Conservation (phyloP, 2,888 invertebrate genomes). For the Miltochrista miniata region DNA sequence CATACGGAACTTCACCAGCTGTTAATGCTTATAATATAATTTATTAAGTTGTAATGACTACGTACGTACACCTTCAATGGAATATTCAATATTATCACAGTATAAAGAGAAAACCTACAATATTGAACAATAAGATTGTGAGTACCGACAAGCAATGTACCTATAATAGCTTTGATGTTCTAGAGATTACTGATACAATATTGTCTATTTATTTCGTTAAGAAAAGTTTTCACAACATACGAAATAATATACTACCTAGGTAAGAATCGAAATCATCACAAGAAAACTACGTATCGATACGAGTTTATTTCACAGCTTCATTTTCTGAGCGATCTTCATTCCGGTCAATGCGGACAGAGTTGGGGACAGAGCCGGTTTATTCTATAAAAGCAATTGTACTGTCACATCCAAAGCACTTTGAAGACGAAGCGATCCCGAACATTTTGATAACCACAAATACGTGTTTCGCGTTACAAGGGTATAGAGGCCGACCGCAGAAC, state of each 20-base stretch:
- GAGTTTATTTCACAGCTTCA: too few species aligned
- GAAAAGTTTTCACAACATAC: not conserved
- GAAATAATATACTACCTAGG: not conserved
- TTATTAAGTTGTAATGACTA: too few species aligned
- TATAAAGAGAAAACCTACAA: too few species aligned
- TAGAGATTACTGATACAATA: too few species aligned
- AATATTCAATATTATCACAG: too few species aligned
- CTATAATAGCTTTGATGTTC: too few species aligned
- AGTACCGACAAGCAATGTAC: too few species aligned
- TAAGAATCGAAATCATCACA: conserved; percentile 2
- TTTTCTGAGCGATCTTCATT: conserved; percentile 18
- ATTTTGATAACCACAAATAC: conserved; percentile 65
- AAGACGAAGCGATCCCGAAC: conserved; percentile 50
- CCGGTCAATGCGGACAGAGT: conserved; percentile 12
- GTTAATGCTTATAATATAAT: too few species aligned
- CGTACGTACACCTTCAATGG: too few species aligned
- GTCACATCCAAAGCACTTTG: conserved; percentile 39
- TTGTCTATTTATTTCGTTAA: not conserved
- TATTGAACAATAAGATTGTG: too few species aligned
- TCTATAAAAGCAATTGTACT: conserved; percentile 33
- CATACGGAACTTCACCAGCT: too few species aligned
- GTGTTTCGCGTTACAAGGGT: conserved; percentile 62
- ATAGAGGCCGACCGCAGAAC: conserved; percentile 54
- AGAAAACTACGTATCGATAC: not conserved
- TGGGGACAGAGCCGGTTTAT: conserved; percentile 22